A percentile compares a stretch with the other conserved stretches of the same genome.
Evolutionary conservation across 2,888 invertebrate species (phyloP).

Genomic region (Ptilodon capucinus): DNA sequence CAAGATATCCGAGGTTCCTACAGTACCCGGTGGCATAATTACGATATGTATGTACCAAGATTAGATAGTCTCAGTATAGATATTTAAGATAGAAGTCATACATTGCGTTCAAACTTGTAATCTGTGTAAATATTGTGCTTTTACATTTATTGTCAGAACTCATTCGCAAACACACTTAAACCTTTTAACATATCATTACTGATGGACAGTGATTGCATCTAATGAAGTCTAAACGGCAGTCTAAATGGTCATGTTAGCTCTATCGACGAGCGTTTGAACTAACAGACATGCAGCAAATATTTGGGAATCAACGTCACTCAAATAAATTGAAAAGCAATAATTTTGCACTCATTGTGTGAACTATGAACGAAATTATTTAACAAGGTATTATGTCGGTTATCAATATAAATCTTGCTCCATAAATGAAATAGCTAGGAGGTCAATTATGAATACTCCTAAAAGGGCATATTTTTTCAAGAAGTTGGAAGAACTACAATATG

Average conservation of each 20-base stretch:
- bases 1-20: too few relatives aligned
- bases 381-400: too few relatives aligned
- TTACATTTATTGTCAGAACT: neutral
- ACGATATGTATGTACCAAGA: neutral
- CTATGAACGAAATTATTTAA: too few relatives aligned
- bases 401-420: too few relatives aligned
- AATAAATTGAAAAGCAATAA: too few relatives aligned
- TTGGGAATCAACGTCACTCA: neutral
- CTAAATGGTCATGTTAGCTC: neutral
- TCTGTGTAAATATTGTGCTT: neutral
- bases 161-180: neutral
- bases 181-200: neutral
- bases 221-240: neutral
- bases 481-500: neutral
- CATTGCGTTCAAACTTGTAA: neutral
- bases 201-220: neutral
- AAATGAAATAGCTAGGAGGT: too few relatives aligned
- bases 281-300: neutral
- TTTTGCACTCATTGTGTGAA: too few relatives aligned
- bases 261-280: neutral
- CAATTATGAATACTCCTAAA: too few relatives aligned
- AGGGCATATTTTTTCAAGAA: too few relatives aligned
- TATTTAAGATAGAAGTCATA: neutral
- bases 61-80: neutral
- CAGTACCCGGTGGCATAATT: neutral